A percentile compares a stretch with the other conserved stretches of the same genome.
Conservation (phyloP, 23 tunicate species). For the Halocynthia roretzi region DNA sequence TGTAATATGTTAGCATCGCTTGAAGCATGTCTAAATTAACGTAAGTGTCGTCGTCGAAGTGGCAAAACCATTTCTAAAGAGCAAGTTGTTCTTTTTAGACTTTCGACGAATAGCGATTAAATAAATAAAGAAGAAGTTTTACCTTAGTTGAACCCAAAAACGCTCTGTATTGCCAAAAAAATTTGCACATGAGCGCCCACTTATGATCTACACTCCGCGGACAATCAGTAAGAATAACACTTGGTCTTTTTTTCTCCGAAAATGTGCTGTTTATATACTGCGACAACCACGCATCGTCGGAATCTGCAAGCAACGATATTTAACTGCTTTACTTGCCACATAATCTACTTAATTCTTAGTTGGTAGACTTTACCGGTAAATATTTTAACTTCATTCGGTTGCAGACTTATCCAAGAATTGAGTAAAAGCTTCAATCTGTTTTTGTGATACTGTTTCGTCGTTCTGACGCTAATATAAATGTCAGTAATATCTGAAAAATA, state of each 20-base stretch:
- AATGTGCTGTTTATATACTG: background rate
- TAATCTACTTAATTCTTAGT: background rate
- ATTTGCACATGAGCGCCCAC: constrained; percentile 61
- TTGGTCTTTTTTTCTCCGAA: constrained; percentile 18
- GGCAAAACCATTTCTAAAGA: constrained; percentile 61
- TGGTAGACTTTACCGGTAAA: constrained; percentile 34
- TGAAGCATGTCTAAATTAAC: constrained; percentile 41
- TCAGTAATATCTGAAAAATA: background rate
- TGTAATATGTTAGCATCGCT: constrained; percentile 12
- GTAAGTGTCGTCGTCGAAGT: constrained; percentile 71
- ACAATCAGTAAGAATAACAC: constrained; percentile 24
- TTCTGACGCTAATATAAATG: constrained; percentile 52
- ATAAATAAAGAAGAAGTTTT: background rate
- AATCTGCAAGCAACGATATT: constrained; percentile 14
- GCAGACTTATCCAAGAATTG: constrained; percentile 53
- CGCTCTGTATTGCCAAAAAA: constrained; percentile 38
- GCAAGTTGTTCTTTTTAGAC: background rate
- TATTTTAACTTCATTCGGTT: constrained; percentile 18
- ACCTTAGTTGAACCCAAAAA: constrained; percentile 17
- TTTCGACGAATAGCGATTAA: background rate
- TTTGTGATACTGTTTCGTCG: constrained; percentile 36
- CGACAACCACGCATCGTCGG: constrained; percentile 16
- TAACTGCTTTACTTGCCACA: background rate
- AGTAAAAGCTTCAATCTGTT: constrained; percentile 24
- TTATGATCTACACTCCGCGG: constrained; percentile 38